A percentile compares a stretch with the other conserved stretches of the same genome.
Conservation (phyloP, 2,888 invertebrate genomes). For the Glaucopsyche alexis region DNA sequence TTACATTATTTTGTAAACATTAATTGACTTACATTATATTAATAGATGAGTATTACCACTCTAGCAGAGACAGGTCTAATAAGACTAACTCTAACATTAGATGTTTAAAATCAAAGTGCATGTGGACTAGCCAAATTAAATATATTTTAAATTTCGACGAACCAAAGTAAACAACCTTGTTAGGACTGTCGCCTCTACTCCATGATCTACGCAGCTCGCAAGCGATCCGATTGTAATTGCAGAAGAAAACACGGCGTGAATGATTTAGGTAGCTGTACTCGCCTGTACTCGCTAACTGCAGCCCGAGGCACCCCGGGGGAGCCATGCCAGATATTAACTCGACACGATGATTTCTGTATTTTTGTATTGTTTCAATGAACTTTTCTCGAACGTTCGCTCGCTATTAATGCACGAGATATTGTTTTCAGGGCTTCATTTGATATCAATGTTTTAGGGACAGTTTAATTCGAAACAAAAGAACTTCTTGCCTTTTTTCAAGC, state of each 20-base stretch:
- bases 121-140: too few relatives aligned
- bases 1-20: too few relatives aligned
- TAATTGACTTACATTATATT: too few relatives aligned
- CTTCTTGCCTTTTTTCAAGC: too few relatives aligned
- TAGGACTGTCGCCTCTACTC: background rate
- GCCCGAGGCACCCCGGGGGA: background rate
- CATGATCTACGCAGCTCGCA: background rate
- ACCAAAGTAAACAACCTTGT: background rate
- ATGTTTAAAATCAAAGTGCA: too few relatives aligned
- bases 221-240: slow-evolving; percentile 12
- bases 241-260: slow-evolving; percentile 14
- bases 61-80: too few relatives aligned
- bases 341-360: background rate
- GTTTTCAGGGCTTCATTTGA: background rate
- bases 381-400: background rate
- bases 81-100: too few relatives aligned
- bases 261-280: background rate
- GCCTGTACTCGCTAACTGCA: background rate
- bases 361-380: background rate
- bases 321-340: background rate
- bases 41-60: too few relatives aligned
- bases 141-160: too few relatives aligned
- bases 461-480: too few relatives aligned
- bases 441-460: too few relatives aligned
- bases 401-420: background rate